Base-by-base conservation (phyloP, 2,888 invertebrate genomes). In the Liodrosophila aerea region DNA sequence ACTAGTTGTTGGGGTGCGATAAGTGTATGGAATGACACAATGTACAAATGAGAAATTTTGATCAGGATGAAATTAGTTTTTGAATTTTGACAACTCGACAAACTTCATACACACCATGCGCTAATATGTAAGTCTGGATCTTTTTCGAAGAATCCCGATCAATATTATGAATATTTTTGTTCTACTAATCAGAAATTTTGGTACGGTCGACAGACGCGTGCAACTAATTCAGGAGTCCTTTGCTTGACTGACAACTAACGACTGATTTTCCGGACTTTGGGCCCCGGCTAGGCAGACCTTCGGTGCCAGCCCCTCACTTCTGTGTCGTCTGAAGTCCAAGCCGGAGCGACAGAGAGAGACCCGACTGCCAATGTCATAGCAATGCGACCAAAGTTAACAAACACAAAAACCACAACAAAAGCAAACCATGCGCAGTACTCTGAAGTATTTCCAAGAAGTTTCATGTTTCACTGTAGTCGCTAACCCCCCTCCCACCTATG, bases 311-410 rank as follows among this genome's bases (percentile, higher is more conserved):
- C 29, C 18, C 7, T 13, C 3, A 7, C 8, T 30, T 44, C 39
- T 41, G 45, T 22, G 40, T 8, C 49, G 50, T 37, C 44, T 41
- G 45, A 39, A 1, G 11, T 45, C 36, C 13, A 18, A 3, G 31
- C 9, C 18, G 12, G 52, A 30, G 37, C 12, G 36, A 36, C 9
- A 27, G 30, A 12, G 39, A 40, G 39, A 46, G 49, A 39, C 46
- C 58, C 49, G 56, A 63, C 61, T 44, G 62, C 73, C 74, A 86
- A 76, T 88, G 87, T 85, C 87, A 87, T 87, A 88, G 87, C 87
- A 88, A 87, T 87, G 76, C 87, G 88, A 85, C 87, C 77, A 78
- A 78, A 82, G 84, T 76, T 82, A 77, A 80, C 82, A 84, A 76
- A 76, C 22, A 77, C 69, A 76, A 73, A 81, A 85, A 76, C 80